phyloP scores from a whole-genome alignment of 2,888 invertebrate species.

The Trilocha varians region DNA sequence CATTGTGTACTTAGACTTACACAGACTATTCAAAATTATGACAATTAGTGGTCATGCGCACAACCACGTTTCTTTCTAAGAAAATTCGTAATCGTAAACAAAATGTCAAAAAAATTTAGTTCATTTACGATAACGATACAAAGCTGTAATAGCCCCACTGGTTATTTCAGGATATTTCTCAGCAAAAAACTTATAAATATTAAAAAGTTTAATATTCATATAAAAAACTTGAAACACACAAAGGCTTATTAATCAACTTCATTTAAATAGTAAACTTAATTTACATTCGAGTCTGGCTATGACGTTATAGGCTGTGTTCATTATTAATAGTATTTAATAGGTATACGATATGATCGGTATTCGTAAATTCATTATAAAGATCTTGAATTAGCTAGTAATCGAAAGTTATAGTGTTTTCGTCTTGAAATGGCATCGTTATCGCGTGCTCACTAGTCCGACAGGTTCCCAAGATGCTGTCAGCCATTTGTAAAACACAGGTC shows the following conservation, averaged over 20 bases:
- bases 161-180: too few relatives aligned
- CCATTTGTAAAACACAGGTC: constrained; percentile 13
- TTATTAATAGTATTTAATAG: neutral
- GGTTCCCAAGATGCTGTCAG: constrained; percentile 44
- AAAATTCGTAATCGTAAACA: too few relatives aligned
- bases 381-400: constrained; percentile 6
- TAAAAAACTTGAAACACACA: neutral
- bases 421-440: constrained; percentile 35
- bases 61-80: too few relatives aligned
- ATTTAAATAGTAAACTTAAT: neutral
- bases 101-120: too few relatives aligned
- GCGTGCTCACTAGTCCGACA: constrained; percentile 35
- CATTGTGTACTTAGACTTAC: too few relatives aligned
- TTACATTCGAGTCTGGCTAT: neutral
- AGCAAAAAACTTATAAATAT: neutral
- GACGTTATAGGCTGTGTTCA: neutral
- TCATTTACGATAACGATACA: too few relatives aligned
- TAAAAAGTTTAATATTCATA: neutral
- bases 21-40: too few relatives aligned
- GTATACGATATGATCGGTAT: neutral
- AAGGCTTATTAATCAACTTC: neutral
- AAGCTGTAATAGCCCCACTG: too few relatives aligned
- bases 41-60: too few relatives aligned
- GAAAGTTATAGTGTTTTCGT: constrained; percentile 30
- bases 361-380: constrained; percentile 3